These are phyloP conservation scores for Okamejei kenojei DNA, from an alignment of 2,797 vertebrate species.

Conservation along the genomic window DNA sequence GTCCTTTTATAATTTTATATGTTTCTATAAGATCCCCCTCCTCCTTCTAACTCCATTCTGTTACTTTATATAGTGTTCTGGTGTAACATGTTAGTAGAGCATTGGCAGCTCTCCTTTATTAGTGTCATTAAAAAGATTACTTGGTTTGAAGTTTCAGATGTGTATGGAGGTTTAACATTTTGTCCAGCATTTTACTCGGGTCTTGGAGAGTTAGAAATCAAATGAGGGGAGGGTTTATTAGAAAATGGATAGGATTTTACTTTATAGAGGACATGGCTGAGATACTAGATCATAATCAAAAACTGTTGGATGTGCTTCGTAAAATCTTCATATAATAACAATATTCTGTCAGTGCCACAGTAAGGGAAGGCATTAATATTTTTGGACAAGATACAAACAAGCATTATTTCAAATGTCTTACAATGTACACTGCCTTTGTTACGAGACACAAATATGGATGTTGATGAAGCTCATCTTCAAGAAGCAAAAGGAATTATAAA, in stretches of 20 bases:
- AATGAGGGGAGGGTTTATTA: not conserved
- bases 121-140: not conserved
- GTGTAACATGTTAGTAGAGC: too few species aligned
- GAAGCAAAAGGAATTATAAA: not conserved
- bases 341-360: not conserved
- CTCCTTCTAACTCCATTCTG: too few species aligned
- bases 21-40: too few species aligned
- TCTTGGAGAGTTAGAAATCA: not conserved
- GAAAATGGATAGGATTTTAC: not conserved
- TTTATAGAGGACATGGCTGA: not conserved
- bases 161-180: not conserved
- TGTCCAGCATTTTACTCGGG: not conserved
- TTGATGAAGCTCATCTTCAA: not conserved
- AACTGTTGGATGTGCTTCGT: too few species aligned
- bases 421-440: too few species aligned
- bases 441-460: not conserved
- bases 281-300: not conserved
- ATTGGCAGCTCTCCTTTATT: not conserved
- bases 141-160: not conserved
- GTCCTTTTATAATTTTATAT: too few species aligned
- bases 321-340: not conserved
- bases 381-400: too few species aligned
- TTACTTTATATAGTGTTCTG: not conserved
- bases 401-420: too few species aligned
- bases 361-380: not conserved